Conservation (phyloP, 2,888 invertebrate species). For the Coleophora flavipennella region DNA sequence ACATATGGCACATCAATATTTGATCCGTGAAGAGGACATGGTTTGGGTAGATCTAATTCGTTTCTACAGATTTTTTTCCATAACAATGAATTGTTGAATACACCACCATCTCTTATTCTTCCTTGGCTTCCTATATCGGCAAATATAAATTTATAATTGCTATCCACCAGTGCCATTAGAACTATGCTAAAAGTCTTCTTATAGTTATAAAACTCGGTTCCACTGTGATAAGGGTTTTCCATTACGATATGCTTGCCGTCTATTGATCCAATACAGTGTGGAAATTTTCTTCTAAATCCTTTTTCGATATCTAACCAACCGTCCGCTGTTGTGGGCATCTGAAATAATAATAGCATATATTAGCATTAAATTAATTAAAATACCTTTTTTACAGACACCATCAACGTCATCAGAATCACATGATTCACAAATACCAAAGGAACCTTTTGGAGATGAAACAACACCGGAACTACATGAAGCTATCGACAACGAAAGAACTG, state of each 20-base stretch:
- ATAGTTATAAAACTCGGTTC: constrained; percentile 13
- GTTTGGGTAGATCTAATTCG: constrained; percentile 11
- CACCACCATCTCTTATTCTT: constrained; percentile 16
- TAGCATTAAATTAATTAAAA: no score
- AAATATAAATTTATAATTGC: constrained; percentile 15
- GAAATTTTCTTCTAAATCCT: constrained; percentile 5
- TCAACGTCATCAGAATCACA: no score
- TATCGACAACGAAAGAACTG: no score
- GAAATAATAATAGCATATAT: constrained; percentile 1
- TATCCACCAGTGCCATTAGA: constrained; percentile 15
- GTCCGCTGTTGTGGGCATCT: constrained; percentile 7
- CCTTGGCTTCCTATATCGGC: constrained; percentile 14
- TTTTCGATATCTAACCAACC: constrained; percentile 4
- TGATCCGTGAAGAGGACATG: constrained; percentile 10
- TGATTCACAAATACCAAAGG: no score
- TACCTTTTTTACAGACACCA: no score
- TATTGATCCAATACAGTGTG: constrained; percentile 11
- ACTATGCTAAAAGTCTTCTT: constrained; percentile 15
- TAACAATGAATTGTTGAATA: constrained; percentile 11
- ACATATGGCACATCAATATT: constrained; percentile 13
- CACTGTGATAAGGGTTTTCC: constrained; percentile 9
- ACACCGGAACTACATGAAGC: no score
- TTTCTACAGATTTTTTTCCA: constrained; percentile 10
- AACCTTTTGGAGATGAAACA: no score
- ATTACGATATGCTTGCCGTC: constrained; percentile 16